These are phyloP conservation scores for Lepidocolaptes lacrymiger DNA, from an alignment of 2,797 vertebrate species.

Conservation along the genomic window DNA sequence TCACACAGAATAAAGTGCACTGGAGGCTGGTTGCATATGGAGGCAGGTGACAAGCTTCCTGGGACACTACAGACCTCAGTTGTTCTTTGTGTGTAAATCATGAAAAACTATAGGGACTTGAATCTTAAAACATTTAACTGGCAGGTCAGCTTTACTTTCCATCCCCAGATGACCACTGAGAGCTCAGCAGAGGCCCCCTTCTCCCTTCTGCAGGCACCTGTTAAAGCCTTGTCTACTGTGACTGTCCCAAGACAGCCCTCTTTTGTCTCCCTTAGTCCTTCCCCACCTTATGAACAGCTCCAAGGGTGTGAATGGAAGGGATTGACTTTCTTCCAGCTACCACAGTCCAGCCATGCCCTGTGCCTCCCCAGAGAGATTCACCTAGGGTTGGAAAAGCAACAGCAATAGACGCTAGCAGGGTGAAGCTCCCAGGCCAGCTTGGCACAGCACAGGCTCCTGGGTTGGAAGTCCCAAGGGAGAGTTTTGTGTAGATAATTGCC, in stretches of 20 bases:
- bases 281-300: fast-evolving
- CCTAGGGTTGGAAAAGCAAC: not conserved
- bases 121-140: not conserved
- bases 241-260: not conserved
- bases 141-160: not conserved
- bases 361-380: not conserved
- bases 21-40: not conserved
- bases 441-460: fast-evolving
- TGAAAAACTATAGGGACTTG: not conserved
- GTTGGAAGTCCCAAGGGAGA: not conserved
- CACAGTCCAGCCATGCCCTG: not conserved
- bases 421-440: not conserved
- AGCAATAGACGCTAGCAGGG: not conserved
- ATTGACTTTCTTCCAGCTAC: not conserved
- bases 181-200: not conserved
- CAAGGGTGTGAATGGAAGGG: not conserved
- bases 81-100: not conserved
- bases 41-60: not conserved
- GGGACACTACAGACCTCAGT: not conserved
- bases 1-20: not conserved
- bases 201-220: not conserved
- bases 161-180: not conserved
- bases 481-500: not conserved
- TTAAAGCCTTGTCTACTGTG: not conserved
- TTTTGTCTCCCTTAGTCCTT: not conserved